phyloP scores from a whole-genome alignment of 2,113 vertebrate genomes.

The Rhynchomys soricoides region DNA sequence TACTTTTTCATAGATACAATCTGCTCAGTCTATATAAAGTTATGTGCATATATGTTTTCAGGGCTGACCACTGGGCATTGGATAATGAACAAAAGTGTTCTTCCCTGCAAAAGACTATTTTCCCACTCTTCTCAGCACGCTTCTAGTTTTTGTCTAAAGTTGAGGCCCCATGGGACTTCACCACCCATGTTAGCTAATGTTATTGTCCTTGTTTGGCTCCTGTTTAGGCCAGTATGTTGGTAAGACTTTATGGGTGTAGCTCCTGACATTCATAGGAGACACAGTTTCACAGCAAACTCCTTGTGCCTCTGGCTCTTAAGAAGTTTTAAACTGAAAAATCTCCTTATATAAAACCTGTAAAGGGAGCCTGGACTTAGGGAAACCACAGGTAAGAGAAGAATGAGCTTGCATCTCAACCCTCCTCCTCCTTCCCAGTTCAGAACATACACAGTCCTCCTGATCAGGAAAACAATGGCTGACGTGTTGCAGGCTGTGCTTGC shows the following conservation, averaged over 20 bases:
- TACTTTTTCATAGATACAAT: too few relatives aligned
- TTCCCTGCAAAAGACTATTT: not conserved
- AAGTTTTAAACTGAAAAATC: not conserved
- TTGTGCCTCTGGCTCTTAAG: not conserved
- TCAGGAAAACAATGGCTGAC: not conserved
- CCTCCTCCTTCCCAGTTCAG: not conserved
- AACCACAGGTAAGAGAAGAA: not conserved
- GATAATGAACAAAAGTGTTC: not conserved
- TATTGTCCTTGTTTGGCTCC: not conserved
- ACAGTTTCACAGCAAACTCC: not conserved
- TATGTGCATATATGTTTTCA: too few relatives aligned
- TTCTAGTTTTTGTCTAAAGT: not conserved
- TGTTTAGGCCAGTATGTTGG: not conserved
- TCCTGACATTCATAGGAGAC: not conserved
- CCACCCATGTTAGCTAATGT: not conserved
- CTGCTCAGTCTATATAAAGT: not conserved
- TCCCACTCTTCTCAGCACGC: not conserved
- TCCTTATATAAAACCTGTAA: slow-evolving; percentile 8
- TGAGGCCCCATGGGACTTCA: too few relatives aligned
- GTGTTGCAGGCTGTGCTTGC: not conserved
- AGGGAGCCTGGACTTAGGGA: not conserved
- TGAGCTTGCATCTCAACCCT: not conserved
- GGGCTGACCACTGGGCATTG: not conserved
- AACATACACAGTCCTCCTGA: not conserved
- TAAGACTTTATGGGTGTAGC: not conserved